These are phyloP conservation scores for Desoria tigrina DNA, from an alignment of 2,888 invertebrate species.

Conservation along the genomic window DNA sequence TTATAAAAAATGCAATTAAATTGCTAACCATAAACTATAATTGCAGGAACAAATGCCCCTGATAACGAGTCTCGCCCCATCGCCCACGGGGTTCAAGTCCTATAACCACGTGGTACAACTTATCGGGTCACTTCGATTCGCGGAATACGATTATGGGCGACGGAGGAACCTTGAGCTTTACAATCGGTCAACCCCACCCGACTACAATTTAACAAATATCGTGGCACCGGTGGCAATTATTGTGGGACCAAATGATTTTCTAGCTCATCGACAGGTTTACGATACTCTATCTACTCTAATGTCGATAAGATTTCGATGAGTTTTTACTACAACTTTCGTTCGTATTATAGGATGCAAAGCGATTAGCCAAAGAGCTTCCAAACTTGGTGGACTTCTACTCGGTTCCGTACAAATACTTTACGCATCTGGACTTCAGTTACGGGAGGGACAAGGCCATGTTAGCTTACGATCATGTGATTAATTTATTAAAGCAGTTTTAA, in stretches of 20 bases:
- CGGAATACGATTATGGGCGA: conserved; percentile 32
- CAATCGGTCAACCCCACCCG: conserved; percentile 20
- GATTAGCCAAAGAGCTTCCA: conserved; percentile 17
- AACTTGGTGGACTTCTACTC: conserved; percentile 27
- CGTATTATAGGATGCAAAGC: conserved; percentile 27
- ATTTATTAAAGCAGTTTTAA: conserved; percentile 10
- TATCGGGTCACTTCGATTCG: conserved; percentile 26
- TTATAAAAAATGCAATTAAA: too few relatives aligned
- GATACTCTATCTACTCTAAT: too few relatives aligned
- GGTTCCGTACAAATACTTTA: conserved; percentile 27
- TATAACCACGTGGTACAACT: conserved; percentile 31
- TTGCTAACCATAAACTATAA: too few relatives aligned
- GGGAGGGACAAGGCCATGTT: conserved; percentile 22
- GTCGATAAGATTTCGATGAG: not conserved
- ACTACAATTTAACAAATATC: conserved; percentile 30
- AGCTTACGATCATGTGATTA: conserved; percentile 23
- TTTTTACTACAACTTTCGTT: too few relatives aligned
- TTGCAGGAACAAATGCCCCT: conserved; percentile 24
- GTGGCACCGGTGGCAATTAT: conserved; percentile 23
- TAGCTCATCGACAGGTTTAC: conserved; percentile 36
- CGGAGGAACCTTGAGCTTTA: conserved; percentile 19
- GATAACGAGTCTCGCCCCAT: conserved; percentile 27
- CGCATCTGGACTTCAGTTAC: conserved; percentile 35
- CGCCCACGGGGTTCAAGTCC: conserved; percentile 1
- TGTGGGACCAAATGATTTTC: conserved; percentile 31